Evolutionary conservation across 1,140 invertebrate species (phyloP), one percentile per base, ranked within the genome.

Genomic region (Neomicropteryx cornuta): DNA sequence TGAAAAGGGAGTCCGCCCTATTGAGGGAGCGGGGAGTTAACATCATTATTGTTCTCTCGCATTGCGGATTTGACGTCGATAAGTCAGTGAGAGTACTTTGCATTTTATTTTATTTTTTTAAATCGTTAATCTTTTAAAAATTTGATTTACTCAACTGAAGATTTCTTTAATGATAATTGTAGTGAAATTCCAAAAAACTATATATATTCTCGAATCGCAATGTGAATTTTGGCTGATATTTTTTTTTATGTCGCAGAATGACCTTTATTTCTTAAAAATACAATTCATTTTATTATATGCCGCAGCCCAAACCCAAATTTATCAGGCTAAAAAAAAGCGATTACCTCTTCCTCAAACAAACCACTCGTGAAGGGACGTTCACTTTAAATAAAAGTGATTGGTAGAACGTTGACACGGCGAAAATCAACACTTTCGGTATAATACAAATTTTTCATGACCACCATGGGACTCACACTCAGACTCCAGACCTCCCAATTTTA

Each of bases 11-110:
- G 57, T 76, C 81, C 0, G 51, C 68, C 5, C 63, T 66, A 29
- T 53, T 88, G 20, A 71, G 73, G 20, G 56, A 54, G 6, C 51
- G 73, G 39, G 79, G 68, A 3, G 68, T 87, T 6, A 76, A 83
- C 36, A 86, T 87, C 41, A 79, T 89, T 30, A 80, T 89, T 33
- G 82, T 82, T 3, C 60, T 89, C 18, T 86, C 85, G 2, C 86
- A 91, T 50, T 76, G 82, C 22, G 87, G 87, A 3, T 76, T 76
- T 42, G 55, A 61, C 3, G 68, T 75, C 11, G 86, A 90, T 50
- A 34, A 55, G 65, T 68, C 21, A 53, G 58, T 53, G 18, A 35
- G 5, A 35, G 5, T 35, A 35, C 8, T 27, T 8, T 13, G 13
- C 13, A 27, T 27, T 13, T 27, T 13, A 8, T 8, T 13, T 27